phyloP scores from a whole-genome alignment of 1,140 invertebrate genomes.

The Drosophila ercepeae region DNA sequence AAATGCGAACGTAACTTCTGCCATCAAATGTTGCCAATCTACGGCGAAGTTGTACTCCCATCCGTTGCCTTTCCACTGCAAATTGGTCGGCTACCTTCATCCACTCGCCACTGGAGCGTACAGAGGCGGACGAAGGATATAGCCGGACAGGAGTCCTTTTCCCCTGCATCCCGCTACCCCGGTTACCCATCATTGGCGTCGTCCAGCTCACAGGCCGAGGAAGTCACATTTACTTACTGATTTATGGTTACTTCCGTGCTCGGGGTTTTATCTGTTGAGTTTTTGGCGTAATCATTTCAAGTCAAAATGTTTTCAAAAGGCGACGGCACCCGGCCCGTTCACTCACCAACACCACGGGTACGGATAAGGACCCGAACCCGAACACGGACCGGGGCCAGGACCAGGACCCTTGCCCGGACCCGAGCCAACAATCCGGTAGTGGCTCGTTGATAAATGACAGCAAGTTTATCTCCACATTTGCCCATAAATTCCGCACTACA shows the following conservation, averaged over 20 bases:
- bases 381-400: constrained; percentile 5
- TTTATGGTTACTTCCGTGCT: constrained; percentile 73
- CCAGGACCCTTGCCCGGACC: not conserved
- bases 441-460: constrained; percentile 74
- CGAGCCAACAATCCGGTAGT: constrained; percentile 40
- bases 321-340: constrained; percentile 12
- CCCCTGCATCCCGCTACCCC: not conserved
- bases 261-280: constrained; percentile 75
- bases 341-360: constrained; percentile 7
- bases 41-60: constrained; percentile 32
- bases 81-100: constrained; percentile 25
- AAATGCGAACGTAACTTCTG: constrained; percentile 78
- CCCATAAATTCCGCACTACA: constrained; percentile 79
- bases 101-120: constrained; percentile 28
- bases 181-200: constrained; percentile 7
- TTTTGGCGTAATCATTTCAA: constrained; percentile 80
- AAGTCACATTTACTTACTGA: constrained; percentile 78
- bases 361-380: not conserved
- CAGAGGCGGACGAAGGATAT: not conserved
- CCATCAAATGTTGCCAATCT: constrained; percentile 82
- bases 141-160: not conserved
- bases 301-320: constrained; percentile 71
- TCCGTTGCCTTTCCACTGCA: constrained; percentile 13
- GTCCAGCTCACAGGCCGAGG: constrained; percentile 22
- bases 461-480: constrained; percentile 76